Percentiles rank a stretch among this genome's conserved stretches.
These are phyloP conservation scores for Harpegnathos saltator DNA, from an alignment of 1,140 invertebrate species.

Conservation along the genomic window DNA sequence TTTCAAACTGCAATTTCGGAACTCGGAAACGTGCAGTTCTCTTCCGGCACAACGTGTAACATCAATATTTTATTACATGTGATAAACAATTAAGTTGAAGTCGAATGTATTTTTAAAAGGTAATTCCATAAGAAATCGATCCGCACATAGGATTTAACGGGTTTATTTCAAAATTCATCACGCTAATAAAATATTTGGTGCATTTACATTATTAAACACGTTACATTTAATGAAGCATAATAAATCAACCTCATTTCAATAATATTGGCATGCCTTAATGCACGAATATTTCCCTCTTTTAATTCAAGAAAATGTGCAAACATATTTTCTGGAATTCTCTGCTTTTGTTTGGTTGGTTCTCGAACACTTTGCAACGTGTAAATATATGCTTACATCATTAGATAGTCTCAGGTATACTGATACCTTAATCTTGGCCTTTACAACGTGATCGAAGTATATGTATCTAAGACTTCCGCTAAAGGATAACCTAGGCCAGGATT, in stretches of 20 bases:
- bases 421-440: neutral
- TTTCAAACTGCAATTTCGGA: conserved; percentile 47
- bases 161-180: conserved; percentile 13
- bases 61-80: conserved; percentile 23
- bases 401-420: neutral
- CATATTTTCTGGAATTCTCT: neutral
- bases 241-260: neutral
- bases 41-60: neutral
- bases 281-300: neutral
- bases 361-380: neutral
- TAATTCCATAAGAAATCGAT: neutral
- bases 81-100: neutral
- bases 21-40: neutral
- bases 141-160: neutral
- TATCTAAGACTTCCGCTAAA: conserved; percentile 8
- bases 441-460: neutral
- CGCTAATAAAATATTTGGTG: neutral
- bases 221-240: neutral
- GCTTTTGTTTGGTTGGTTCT: neutral
- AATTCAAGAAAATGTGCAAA: neutral
- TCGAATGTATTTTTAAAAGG: neutral
- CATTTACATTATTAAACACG: neutral
- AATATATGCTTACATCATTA: neutral
- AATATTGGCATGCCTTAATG: neutral
- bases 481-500: conserved; percentile 22